Conservation (phyloP, 2,888 invertebrate genomes). For the Chydorus sphaericus region DNA sequence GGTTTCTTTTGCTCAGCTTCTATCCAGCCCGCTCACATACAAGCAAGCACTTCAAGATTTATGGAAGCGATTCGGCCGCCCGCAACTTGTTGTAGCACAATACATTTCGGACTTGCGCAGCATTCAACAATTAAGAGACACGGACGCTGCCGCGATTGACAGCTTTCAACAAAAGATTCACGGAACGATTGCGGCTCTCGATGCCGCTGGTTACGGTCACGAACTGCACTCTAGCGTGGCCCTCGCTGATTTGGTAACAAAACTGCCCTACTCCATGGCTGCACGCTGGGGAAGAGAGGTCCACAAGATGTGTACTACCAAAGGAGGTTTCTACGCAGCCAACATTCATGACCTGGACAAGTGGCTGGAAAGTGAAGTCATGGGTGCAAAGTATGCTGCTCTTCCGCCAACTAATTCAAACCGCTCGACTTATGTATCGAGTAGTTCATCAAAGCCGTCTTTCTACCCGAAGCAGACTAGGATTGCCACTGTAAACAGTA, state of each 20-base stretch:
- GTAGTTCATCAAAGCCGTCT: background rate
- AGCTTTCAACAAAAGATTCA: background rate
- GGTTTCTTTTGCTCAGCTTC: background rate
- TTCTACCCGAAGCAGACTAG: background rate
- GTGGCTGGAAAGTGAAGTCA: background rate
- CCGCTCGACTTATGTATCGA: background rate
- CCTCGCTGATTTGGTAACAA: background rate
- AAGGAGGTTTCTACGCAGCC: background rate
- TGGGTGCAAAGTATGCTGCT: background rate
- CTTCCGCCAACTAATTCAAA: background rate
- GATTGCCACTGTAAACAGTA: background rate
- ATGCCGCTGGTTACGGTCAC: background rate
- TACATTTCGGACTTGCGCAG: too few species aligned
- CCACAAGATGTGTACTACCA: too few species aligned
- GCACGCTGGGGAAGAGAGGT: background rate
- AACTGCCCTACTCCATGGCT: background rate
- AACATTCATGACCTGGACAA: background rate
- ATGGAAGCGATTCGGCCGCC: background rate
- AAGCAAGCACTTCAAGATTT: background rate
- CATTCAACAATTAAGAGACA: too few species aligned
- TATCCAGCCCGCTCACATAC: background rate
- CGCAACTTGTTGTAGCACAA: background rate
- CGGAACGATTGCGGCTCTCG: background rate
- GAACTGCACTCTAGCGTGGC: background rate
- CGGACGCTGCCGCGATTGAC: too few species aligned